Evolutionary conservation across 2,888 invertebrate species (phyloP).

Genomic region (Stratiomys singularior): DNA sequence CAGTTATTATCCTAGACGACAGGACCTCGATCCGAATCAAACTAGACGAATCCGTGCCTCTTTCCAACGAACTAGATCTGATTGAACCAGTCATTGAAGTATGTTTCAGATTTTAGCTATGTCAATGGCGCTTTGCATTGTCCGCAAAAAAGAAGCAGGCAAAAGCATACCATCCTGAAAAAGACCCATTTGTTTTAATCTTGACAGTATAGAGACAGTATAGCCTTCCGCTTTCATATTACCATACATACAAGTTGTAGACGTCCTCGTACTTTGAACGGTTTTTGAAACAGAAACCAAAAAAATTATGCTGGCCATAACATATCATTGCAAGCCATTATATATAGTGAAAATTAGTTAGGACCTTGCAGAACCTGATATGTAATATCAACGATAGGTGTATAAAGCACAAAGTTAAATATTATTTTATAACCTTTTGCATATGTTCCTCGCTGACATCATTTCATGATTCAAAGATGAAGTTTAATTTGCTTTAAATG

Average conservation of each 20-base stretch:
- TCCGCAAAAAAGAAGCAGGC: background rate
- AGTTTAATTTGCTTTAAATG: background rate
- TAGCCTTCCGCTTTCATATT: background rate
- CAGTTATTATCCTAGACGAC: background rate
- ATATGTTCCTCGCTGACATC: background rate
- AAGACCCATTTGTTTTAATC: background rate
- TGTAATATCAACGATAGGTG: too few relatives aligned
- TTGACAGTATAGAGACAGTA: background rate
- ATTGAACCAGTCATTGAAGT: background rate
- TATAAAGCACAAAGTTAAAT: too few relatives aligned
- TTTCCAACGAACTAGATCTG: background rate
- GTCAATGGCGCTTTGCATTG: background rate
- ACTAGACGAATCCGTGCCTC: background rate
- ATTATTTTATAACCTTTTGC: too few relatives aligned
- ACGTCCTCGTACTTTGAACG: background rate
- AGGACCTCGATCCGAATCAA: background rate
- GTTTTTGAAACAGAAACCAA: background rate
- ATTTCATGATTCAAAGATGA: background rate
- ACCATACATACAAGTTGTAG: background rate
- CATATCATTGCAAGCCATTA: background rate
- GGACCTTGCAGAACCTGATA: too few relatives aligned
- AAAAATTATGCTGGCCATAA: background rate
- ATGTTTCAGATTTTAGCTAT: background rate
- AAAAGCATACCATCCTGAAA: background rate
- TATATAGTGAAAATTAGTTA: background rate